Base-by-base conservation (phyloP, 2,888 invertebrate species). In the Drosophila mulleri region DNA sequence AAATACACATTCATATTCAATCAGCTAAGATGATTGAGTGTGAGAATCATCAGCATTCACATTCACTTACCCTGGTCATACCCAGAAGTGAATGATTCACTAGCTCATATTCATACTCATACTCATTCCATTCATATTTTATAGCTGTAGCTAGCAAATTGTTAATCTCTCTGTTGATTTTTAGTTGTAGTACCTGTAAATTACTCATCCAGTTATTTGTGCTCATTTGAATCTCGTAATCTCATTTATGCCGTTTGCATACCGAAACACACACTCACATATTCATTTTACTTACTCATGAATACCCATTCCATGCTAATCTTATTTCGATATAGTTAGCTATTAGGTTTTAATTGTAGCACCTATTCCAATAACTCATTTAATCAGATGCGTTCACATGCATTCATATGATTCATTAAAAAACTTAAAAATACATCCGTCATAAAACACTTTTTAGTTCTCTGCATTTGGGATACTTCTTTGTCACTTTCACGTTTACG, bases 141-240 rank as follows among this genome's bases (percentile, higher is more conserved):
- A 39, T 39, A 39, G 53, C 26, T 39, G 37, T 54, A 39, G 0
- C 3, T 54, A 39, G 52, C 20, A 23, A 37, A 16, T 54, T 54
- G 23, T 53, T 52, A 32, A 18, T 26, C 14, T 26, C 14, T n/a
- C 14, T 47, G 16, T 26, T 37, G 16, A 6, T 18, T 48, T 48
- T 37, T 48, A 59, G 48, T 48, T n/a, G 12, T 58, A 48, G 14
- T 37, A 3, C 11, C 35, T 37, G 48, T 48, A 26, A 9, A 47
- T 14, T n/a, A 48, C 35, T 48, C 58, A 58, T 37, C 26, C 23
- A n/a, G 12, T 39, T 14, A 4, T 41, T n/a, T 32, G 32, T 23
- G 18, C 23, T 18, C 35, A 16, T 11, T 16, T 48, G 20, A 57
- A 6, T 26, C 32, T 52, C 20, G 23, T 18, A 18, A 42, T 45